Conservation (phyloP, 1,140 invertebrate species). For the Brachionus rotundiformis region DNA sequence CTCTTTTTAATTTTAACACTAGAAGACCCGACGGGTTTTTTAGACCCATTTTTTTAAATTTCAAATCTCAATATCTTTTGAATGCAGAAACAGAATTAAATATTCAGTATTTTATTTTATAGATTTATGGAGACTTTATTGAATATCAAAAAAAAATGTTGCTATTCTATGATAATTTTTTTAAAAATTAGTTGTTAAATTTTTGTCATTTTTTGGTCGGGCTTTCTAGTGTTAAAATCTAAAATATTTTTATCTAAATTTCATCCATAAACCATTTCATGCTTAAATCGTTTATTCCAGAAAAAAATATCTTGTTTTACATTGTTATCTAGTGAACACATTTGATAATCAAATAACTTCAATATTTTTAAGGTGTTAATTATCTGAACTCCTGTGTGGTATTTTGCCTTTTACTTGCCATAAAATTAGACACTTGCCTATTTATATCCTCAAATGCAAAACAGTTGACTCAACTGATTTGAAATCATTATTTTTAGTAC, state of each 20-base stretch:
- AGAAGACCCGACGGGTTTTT: too few relatives aligned
- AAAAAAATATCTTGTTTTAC: neutral
- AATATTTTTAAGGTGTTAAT: neutral
- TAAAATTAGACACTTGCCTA: neutral
- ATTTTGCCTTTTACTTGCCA: neutral
- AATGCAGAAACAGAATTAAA: too few relatives aligned
- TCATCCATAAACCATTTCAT: neutral
- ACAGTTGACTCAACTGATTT: conserved; percentile 13
- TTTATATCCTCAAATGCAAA: conserved; percentile 6
- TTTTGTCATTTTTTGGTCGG: too few relatives aligned
- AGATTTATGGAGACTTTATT: too few relatives aligned
- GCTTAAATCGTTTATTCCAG: neutral
- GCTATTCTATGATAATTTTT: too few relatives aligned
- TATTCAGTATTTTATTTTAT: too few relatives aligned
- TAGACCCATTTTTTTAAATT: too few relatives aligned
- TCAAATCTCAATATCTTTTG: too few relatives aligned
- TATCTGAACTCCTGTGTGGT: neutral
- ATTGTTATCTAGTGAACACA: neutral
- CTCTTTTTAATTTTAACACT: too few relatives aligned
- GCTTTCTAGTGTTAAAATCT: neutral
- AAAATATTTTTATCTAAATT: neutral
- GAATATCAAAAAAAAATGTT: too few relatives aligned
- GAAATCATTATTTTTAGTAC: neutral
- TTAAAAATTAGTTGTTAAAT: too few relatives aligned
- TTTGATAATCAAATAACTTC: neutral